Percentiles rank a stretch among this genome's conserved stretches.
These are phyloP conservation scores for Steinernema feltiae DNA, from an alignment of 1,140 invertebrate species.

Conservation along the genomic window DNA sequence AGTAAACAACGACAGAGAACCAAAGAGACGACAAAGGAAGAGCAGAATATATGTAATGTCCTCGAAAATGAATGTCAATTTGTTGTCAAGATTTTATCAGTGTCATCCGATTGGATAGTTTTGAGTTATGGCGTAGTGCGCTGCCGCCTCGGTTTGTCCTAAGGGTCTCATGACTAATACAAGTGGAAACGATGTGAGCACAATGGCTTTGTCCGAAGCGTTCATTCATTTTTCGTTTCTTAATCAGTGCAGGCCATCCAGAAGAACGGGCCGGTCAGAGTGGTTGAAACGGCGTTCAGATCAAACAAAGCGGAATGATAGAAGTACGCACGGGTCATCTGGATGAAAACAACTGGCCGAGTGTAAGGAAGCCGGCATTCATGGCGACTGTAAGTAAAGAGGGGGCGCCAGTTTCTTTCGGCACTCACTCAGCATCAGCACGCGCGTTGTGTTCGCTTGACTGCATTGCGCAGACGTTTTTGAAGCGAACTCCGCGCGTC, in stretches of 20 bases:
- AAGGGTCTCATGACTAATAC: background rate
- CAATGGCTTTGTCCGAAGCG: background rate
- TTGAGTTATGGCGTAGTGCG: background rate
- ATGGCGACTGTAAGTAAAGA: background rate
- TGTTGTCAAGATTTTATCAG: slow-evolving; percentile 13
- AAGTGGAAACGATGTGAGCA: background rate
- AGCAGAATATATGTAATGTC: background rate
- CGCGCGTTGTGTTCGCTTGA: background rate
- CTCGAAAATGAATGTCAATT: background rate
- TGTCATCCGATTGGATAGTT: background rate
- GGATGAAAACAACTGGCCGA: too few species aligned
- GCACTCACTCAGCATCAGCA: too few species aligned
- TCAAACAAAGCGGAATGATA: background rate
- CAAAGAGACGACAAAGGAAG: background rate
- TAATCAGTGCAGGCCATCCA: background rate
- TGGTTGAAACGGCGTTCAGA: background rate
- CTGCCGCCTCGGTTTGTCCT: background rate
- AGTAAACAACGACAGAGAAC: background rate
- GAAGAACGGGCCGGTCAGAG: too few species aligned
- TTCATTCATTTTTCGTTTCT: background rate
- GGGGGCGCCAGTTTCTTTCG: background rate
- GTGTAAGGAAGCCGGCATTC: too few species aligned
- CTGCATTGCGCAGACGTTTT: background rate
- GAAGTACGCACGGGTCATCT: too few species aligned
- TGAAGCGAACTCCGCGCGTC: background rate